A percentile compares a stretch with the other conserved stretches of the same genome.
Conservation (phyloP, 2,888 invertebrate species). For the Chrysopilus asiliformis region DNA sequence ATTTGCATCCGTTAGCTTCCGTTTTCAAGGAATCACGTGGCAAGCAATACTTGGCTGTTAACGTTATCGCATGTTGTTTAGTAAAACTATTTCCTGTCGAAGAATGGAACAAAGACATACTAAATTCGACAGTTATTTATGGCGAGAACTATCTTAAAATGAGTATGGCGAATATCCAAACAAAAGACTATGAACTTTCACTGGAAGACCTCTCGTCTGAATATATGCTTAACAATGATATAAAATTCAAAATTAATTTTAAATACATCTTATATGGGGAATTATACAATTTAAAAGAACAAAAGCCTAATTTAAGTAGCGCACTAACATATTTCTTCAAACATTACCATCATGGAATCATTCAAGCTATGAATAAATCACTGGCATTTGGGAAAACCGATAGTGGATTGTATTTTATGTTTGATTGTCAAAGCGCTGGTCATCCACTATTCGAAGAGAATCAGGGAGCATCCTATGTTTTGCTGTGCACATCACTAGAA, state of each 20-base stretch:
- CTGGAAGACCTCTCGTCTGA: conserved; percentile 42
- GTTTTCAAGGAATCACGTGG: conserved; percentile 45
- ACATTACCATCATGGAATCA: conserved; percentile 40
- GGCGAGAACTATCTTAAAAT: conserved; percentile 45
- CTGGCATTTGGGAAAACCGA: conserved; percentile 40
- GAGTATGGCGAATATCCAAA: conserved; percentile 37
- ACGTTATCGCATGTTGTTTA: conserved; percentile 46
- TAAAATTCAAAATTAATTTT: conserved; percentile 42
- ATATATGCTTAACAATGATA: conserved; percentile 42
- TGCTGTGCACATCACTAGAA: conserved; percentile 46
- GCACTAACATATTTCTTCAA: conserved; percentile 47
- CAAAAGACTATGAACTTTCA: conserved; percentile 43
- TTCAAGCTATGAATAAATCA: conserved; percentile 41
- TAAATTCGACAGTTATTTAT: conserved; percentile 47
- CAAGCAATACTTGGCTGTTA: conserved; percentile 48
- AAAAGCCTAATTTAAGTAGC: conserved; percentile 49
- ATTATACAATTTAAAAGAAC: conserved; percentile 42
- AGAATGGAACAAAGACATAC: conserved; percentile 48
- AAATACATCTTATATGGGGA: conserved; percentile 46
- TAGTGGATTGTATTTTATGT: conserved; percentile 52
- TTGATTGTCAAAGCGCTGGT: conserved; percentile 49
- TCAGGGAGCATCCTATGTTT: conserved; percentile 44
- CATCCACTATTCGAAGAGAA: conserved; percentile 46
- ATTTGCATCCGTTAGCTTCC: conserved; percentile 45
- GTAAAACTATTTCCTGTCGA: conserved; percentile 43